Evolutionary conservation across 1,140 invertebrate species (phyloP).

Genomic region (Arion vulgaris): DNA sequence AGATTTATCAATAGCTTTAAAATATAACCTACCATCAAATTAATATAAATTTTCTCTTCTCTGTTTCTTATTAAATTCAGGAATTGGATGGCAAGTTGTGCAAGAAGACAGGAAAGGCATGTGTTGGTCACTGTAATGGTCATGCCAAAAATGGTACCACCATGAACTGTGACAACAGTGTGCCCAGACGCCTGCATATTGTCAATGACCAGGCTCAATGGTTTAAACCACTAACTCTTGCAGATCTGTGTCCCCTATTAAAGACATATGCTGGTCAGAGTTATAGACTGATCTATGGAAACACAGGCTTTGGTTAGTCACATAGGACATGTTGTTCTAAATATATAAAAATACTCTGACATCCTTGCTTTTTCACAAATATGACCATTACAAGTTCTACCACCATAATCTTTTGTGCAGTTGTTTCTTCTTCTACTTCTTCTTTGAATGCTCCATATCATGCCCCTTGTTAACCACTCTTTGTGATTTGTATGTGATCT

Average conservation of each 20-base stretch:
- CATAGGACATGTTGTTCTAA: not conserved
- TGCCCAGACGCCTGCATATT: conserved; percentile 49
- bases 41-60: no score
- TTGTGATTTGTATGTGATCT: no score
- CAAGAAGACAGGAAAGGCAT: conserved; percentile 53
- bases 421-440: no score
- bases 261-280: conserved; percentile 48
- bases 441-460: no score
- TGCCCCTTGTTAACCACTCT: no score
- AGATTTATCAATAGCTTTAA: no score
- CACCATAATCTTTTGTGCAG: no score
- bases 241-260: conserved; percentile 52
- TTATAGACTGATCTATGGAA: conserved; percentile 59
- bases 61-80: conserved; percentile 27
- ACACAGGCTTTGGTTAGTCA: conserved; percentile 59
- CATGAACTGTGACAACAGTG: not conserved
- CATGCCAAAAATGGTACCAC: conserved; percentile 1
- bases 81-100: conserved; percentile 55
- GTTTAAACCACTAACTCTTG: conserved; percentile 54
- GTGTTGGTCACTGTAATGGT: conserved; percentile 49
- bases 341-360: no score
- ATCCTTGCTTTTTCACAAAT: no score
- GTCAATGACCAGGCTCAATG: conserved; percentile 55
- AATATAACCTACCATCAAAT: no score
- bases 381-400: no score